These are phyloP conservation scores for Macrotis lagotis DNA, from an alignment of 2,113 vertebrate genomes.

Conservation along the genomic window DNA sequence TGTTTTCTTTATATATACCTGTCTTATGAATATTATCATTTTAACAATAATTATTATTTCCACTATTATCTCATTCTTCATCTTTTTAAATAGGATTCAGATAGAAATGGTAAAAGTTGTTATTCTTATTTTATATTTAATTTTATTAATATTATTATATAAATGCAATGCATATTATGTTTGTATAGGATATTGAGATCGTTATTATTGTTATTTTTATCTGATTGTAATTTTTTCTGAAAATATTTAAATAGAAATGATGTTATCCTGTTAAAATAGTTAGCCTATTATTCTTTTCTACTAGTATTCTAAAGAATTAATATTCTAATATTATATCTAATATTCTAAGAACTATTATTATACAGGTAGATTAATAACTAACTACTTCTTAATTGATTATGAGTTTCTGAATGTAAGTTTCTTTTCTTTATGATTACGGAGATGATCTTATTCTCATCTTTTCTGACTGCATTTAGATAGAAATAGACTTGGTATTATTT, in stretches of 20 bases:
- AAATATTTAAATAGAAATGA: background rate
- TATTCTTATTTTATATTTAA: background rate
- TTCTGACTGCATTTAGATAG: too few relatives aligned
- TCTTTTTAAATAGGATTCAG: background rate
- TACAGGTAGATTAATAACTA: background rate
- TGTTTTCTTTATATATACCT: background rate
- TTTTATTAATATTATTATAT: background rate
- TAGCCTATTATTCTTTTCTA: background rate
- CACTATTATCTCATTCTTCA: background rate
- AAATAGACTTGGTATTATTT: too few relatives aligned
- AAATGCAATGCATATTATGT: background rate
- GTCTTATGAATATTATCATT: background rate
- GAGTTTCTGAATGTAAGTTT: background rate
- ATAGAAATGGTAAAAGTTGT: background rate
- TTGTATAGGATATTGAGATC: background rate
- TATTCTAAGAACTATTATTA: background rate
- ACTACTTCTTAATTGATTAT: background rate
- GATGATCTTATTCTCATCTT: too few relatives aligned
- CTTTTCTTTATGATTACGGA: too few relatives aligned
- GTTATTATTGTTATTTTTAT: background rate
- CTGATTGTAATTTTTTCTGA: background rate
- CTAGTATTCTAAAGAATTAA: background rate
- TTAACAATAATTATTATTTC: background rate
- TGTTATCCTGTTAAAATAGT: background rate
- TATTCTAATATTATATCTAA: too few relatives aligned